phyloP scores from a whole-genome alignment of 2,888 invertebrate genomes.

The Euclidia mi region DNA sequence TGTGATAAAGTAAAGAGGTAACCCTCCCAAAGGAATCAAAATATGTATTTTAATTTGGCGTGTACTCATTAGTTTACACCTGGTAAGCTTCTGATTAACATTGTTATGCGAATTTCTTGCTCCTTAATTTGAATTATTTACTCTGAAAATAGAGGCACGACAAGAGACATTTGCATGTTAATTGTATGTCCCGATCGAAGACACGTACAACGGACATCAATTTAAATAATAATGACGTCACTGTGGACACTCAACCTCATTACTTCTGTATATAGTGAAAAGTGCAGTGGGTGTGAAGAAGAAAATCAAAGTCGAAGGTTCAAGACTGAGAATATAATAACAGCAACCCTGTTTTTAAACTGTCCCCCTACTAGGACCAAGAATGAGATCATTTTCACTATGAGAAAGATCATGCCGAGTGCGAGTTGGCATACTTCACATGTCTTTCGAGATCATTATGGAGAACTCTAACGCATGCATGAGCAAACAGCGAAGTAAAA shows the following conservation, averaged over 20 bases:
- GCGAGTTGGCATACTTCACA: no score
- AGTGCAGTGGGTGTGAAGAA: no score
- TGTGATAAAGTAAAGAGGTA: constrained; percentile 18
- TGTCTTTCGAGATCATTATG: no score
- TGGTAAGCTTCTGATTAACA: constrained; percentile 33
- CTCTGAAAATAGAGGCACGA: constrained; percentile 25
- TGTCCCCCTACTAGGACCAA: no score
- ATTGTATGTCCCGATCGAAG: constrained; percentile 13
- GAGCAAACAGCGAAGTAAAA: no score
- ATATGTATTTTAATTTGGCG: constrained; percentile 37
- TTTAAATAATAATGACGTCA: constrained; percentile 20
- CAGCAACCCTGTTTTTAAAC: no score
- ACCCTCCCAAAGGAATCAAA: constrained; percentile 51
- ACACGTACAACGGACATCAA: constrained; percentile 20
- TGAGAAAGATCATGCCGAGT: no score
- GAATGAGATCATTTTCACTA: no score
- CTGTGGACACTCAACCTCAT: constrained; percentile 3
- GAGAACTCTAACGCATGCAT: no score
- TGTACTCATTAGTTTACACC: constrained; percentile 46
- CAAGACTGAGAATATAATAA: no score
- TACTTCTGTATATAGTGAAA: neutral
- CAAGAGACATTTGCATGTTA: constrained; percentile 15
- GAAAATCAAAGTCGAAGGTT: no score
- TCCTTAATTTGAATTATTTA: constrained; percentile 52
- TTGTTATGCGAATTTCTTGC: constrained; percentile 39